Conservation (phyloP, 2,888 invertebrate genomes). For the Pammene aurita region DNA sequence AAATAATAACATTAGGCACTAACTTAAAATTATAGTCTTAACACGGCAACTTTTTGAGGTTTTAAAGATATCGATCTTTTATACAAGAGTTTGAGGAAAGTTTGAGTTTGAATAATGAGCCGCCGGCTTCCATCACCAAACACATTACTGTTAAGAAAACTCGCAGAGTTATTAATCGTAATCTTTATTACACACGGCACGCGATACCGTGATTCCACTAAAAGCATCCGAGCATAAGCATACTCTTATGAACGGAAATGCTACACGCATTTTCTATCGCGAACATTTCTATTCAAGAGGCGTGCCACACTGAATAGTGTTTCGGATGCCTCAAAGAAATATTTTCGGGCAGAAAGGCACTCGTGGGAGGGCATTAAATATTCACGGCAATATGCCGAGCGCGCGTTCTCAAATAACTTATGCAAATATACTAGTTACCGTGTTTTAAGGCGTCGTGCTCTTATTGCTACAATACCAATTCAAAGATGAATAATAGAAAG, state of each 20-base stretch:
- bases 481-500: conserved; percentile 49
- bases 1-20: neutral
- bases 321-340: conserved; percentile 65
- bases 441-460: conserved; percentile 58
- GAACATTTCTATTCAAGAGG: conserved; percentile 63
- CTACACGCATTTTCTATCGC: conserved; percentile 60
- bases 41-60: neutral
- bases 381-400: conserved; percentile 65
- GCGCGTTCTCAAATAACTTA: conserved; percentile 65
- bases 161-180: conserved; percentile 47
- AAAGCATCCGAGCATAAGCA: conserved; percentile 66
- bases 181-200: conserved; percentile 66
- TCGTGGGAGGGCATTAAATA: conserved; percentile 60
- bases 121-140: conserved; percentile 59
- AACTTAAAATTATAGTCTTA: neutral
- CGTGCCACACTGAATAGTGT: conserved; percentile 66
- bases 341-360: conserved; percentile 58
- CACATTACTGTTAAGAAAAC: conserved; percentile 61
- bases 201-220: conserved; percentile 75
- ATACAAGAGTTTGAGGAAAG: conserved; percentile 32
- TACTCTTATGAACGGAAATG: conserved; percentile 53
- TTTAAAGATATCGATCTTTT: conserved; percentile 28
- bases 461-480: conserved; percentile 48
- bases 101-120: conserved; percentile 52
- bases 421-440: conserved; percentile 63